These are phyloP conservation scores for Nesidiocoris tenuis DNA, from an alignment of 2,888 invertebrate genomes.

Conservation along the genomic window DNA sequence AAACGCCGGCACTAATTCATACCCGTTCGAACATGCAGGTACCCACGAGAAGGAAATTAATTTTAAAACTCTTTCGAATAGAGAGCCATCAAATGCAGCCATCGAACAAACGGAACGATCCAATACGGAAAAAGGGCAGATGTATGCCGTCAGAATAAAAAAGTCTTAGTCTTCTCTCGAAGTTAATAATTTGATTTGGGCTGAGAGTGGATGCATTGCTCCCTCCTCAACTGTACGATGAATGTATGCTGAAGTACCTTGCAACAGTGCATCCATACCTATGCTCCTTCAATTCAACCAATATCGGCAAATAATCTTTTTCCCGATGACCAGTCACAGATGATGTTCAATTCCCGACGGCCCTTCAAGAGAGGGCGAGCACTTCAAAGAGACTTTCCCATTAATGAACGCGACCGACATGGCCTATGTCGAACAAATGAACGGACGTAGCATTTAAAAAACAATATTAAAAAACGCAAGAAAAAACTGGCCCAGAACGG, in stretches of 20 bases:
- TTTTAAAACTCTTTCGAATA: too few species aligned
- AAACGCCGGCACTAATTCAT: too few species aligned
- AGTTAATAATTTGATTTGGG: not conserved
- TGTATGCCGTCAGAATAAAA: not conserved
- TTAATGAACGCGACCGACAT: conserved; percentile 18
- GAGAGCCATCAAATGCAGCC: too few species aligned
- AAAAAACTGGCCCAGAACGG: not conserved
- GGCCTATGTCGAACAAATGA: conserved; percentile 31
- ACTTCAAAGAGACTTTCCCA: conserved; percentile 28
- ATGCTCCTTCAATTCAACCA: not conserved
- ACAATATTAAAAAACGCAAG: not conserved
- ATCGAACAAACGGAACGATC: too few species aligned
- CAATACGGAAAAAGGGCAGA: too few species aligned
- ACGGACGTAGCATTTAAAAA: conserved; percentile 20
- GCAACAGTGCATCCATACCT: not conserved
- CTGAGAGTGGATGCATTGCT: not conserved
- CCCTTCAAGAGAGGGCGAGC: not conserved
- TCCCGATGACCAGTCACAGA: not conserved
- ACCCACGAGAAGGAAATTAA: too few species aligned
- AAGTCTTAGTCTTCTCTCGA: not conserved
- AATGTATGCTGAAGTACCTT: not conserved
- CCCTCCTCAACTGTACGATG: not conserved
- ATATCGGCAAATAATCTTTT: not conserved
- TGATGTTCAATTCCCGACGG: not conserved
- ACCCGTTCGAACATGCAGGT: too few species aligned